Evolutionary conservation across 2,113 vertebrate species (phyloP), one percentile per base, ranked within the genome.

Genomic region (Ceyx cyanopectus): DNA sequence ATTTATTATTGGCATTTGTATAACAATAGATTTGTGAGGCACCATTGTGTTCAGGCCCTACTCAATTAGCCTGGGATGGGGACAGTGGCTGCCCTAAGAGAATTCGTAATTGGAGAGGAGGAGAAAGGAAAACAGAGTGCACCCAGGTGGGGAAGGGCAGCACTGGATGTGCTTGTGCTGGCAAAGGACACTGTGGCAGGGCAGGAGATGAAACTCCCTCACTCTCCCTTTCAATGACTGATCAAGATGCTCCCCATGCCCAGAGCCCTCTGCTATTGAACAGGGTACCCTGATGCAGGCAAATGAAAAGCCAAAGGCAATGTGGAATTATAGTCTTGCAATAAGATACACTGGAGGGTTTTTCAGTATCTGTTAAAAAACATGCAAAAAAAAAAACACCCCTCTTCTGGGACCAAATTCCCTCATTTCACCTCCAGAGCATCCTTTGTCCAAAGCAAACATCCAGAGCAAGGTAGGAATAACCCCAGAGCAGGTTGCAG

Each of bases 301-400:
- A 69, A 63, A 40, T 30, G 40, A 65, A 89, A 63, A 77, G 16
- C 41, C 68, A 87, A 65, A 54, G 26, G 58, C 17, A 50, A 30
- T 0, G 1, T 34, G 34, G 41, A 54, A 32, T 63, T 50, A 67
- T 24, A 43, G 24, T 17, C 41, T 67, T n/a, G 51, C 45, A 62
- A 34, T 22, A 27, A 32, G 13, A 23, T 57, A 32, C 0, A 0
- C 1, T 32, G 27, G 37, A 57, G 76, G 11, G 4, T 18, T 68
- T 85, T n/a, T 46, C 56, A 41, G 0, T 11, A 6, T 46, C 65
- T 45, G 20, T 82, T 92, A 5, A 34, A 75, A 83, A 75, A 10
- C 2, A 3, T 2, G 6, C 20, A 68, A 41, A 74, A 46, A 46
- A 45, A 14, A 46, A 46, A 45, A 14, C 18, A 19, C 34, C 34